Percentiles rank a stretch among this genome's conserved stretches.
Conservation (phyloP, 1,140 invertebrate species). For the Stenopsyche tienmushanensis region DNA sequence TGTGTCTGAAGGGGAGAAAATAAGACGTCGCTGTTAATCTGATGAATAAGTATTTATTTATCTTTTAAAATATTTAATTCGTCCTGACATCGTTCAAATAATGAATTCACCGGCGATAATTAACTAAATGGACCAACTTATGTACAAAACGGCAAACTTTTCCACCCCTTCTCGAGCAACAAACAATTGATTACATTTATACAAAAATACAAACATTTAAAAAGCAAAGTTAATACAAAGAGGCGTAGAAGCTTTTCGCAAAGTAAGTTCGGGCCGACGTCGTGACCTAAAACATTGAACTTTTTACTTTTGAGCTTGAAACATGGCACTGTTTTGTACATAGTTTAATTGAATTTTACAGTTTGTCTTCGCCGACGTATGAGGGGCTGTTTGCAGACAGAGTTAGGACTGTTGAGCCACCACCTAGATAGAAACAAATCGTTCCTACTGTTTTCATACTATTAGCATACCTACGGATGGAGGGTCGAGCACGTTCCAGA, state of each 20-base stretch:
- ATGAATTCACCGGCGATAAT: too few relatives aligned
- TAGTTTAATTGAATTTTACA: constrained; percentile 4
- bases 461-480: constrained; percentile 10
- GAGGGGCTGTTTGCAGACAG: neutral
- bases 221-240: too few relatives aligned
- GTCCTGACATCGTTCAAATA: too few relatives aligned
- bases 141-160: too few relatives aligned
- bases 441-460: neutral
- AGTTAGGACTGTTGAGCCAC: constrained; percentile 1
- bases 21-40: too few relatives aligned
- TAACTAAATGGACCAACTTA: too few relatives aligned
- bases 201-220: neutral
- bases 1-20: too few relatives aligned
- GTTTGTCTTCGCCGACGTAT: neutral
- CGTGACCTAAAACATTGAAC: constrained; percentile 9
- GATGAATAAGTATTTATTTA: too few relatives aligned
- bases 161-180: too few relatives aligned
- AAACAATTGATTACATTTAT: too few relatives aligned
- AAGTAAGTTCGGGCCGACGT: neutral
- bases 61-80: too few relatives aligned
- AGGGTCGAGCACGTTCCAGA: neutral
- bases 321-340: neutral
- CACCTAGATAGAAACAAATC: neutral
- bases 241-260: too few relatives aligned
- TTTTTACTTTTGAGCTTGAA: constrained; percentile 3